phyloP scores from a whole-genome alignment of 2,113 vertebrate species.

The Chaenocephalus aceratus region DNA sequence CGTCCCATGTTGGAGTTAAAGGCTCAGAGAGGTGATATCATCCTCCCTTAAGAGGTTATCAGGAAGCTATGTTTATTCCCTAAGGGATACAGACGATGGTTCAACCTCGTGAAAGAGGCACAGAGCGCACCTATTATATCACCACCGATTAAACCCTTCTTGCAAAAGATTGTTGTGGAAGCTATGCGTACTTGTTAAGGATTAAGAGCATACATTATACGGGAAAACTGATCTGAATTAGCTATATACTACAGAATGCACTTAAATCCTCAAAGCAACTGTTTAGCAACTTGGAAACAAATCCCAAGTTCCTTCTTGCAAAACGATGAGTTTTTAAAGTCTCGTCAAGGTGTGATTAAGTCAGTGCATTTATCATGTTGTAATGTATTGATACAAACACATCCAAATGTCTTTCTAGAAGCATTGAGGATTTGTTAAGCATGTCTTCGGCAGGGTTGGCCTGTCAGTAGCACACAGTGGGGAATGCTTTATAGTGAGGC shows the following conservation, averaged over 20 bases:
- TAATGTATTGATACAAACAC: background rate
- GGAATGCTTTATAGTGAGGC: constrained; percentile 79
- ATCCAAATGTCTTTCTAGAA: background rate
- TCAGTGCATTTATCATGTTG: background rate
- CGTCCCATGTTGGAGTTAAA: constrained; percentile 7
- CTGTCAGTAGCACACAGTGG: constrained; percentile 54
- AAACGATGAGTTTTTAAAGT: background rate
- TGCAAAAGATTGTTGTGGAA: background rate
- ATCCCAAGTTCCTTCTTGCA: background rate
- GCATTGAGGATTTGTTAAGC: constrained; percentile 43
- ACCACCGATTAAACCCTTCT: background rate
- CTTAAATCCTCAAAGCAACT: background rate
- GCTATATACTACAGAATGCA: background rate
- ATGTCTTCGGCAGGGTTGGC: constrained; percentile 35
- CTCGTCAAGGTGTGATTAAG: background rate
- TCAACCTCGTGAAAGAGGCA: constrained; percentile 12
- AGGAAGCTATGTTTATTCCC: constrained; percentile 37
- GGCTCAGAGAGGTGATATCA: constrained; percentile 12
- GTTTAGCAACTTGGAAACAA: background rate
- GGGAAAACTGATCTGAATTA: background rate
- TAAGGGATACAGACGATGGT: constrained; percentile 14
- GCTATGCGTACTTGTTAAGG: no score
- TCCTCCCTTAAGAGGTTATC: constrained; percentile 45
- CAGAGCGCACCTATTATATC: constrained; percentile 10
- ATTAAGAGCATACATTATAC: background rate